Percentiles rank a stretch among this genome's conserved stretches.
Evolutionary conservation across 2,113 vertebrate species (phyloP).

Genomic region (Lynx canadensis): DNA sequence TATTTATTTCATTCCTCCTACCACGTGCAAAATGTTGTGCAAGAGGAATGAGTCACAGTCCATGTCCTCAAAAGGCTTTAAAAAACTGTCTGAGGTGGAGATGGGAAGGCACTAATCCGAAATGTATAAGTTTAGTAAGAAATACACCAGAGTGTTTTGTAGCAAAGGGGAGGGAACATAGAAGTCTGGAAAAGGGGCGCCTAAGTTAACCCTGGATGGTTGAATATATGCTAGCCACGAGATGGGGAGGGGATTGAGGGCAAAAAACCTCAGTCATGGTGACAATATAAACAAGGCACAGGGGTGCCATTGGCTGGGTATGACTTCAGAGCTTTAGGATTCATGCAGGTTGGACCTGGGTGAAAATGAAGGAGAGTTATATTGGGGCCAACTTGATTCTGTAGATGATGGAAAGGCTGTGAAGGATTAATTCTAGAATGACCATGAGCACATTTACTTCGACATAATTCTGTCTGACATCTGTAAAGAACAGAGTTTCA

Average conservation of each 20-base stretch:
- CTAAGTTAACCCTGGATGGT: background rate
- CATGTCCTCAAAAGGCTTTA: background rate
- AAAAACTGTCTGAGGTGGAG: background rate
- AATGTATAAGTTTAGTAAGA: background rate
- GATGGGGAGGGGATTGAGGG: background rate
- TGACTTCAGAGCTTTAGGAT: background rate
- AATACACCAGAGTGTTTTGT: background rate
- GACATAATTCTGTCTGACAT: background rate
- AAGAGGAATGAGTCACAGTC: slow-evolving; percentile 5
- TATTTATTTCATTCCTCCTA: slow-evolving; percentile 24
- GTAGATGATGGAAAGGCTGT: background rate
- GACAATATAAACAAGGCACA: background rate
- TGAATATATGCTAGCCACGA: background rate
- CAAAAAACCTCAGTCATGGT: background rate
- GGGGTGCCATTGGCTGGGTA: background rate
- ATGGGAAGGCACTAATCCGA: background rate
- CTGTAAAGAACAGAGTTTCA: slow-evolving; percentile 11
- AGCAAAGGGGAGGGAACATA: background rate
- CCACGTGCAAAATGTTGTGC: background rate
- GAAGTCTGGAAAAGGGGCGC: background rate
- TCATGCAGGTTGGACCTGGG: background rate
- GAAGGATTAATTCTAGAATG: background rate
- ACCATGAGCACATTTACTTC: background rate
- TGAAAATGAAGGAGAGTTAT: background rate
- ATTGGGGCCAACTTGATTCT: background rate